These are phyloP conservation scores for Aphis craccivora DNA, from an alignment of 1,140 invertebrate genomes.

Conservation along the genomic window DNA sequence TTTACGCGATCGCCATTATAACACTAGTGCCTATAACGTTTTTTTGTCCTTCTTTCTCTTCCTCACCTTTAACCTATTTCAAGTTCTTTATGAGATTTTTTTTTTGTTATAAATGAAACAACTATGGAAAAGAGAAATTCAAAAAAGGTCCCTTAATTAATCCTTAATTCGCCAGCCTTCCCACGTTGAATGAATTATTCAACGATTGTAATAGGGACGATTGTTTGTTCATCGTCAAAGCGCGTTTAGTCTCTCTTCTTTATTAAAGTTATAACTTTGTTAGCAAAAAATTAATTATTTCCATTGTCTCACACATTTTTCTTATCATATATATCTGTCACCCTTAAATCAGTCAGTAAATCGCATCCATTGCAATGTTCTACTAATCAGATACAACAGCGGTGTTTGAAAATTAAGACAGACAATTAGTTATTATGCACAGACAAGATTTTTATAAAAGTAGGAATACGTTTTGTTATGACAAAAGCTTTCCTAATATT, in stretches of 20 bases:
- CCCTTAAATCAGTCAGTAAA: not conserved
- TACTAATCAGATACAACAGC: not conserved
- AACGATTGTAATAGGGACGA: slow-evolving; percentile 25
- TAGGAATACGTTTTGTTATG: not conserved
- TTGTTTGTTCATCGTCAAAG: slow-evolving; percentile 40
- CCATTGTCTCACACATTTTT: not conserved
- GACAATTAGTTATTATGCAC: not conserved
- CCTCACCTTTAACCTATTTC: not conserved
- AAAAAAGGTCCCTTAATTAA: slow-evolving; percentile 42
- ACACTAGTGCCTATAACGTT: not conserved
- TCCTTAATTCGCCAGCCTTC: not conserved
- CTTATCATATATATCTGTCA: not conserved
- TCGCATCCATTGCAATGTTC: not conserved
- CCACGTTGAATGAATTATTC: slow-evolving; percentile 27
- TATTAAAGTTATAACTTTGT: slow-evolving; percentile 24
- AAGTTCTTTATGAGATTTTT: not conserved
- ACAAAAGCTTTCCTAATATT: not conserved
- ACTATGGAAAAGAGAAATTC: slow-evolving; percentile 7
- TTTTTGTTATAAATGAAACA: not conserved
- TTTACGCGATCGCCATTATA: not conserved
- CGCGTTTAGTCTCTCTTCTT: not conserved
- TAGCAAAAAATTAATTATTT: slow-evolving; percentile 37
- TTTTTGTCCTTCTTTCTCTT: not conserved
- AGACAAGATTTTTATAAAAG: not conserved
- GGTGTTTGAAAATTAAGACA: not conserved